Evolutionary conservation across 2,113 vertebrate genomes (phyloP).

Genomic region (Peucedramus taeniatus): DNA sequence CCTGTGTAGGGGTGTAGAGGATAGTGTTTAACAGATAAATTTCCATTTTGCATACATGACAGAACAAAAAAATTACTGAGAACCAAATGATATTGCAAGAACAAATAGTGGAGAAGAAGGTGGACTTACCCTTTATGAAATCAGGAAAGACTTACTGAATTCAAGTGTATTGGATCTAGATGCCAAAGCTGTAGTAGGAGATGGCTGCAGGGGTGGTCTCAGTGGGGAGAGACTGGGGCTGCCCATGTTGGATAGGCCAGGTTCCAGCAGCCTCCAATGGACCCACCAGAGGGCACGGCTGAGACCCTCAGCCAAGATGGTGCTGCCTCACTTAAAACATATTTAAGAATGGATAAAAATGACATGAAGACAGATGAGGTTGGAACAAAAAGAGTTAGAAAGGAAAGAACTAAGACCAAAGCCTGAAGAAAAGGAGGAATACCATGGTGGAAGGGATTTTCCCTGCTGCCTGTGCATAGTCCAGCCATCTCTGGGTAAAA

Average conservation of each 20-base stretch:
- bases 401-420: not conserved
- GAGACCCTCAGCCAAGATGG: not conserved
- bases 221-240: not conserved
- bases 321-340: rapidly evolving
- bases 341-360: not conserved
- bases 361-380: rapidly evolving
- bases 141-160: not conserved
- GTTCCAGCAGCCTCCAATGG: not conserved
- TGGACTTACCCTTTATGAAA: not conserved
- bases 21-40: not conserved
- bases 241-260: too few species aligned
- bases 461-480: not conserved
- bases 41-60: not conserved
- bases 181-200: not conserved
- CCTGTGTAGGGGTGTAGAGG: rapidly evolving
- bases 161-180: not conserved
- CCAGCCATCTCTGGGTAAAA: not conserved
- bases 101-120: not conserved
- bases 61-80: not conserved
- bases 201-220: not conserved
- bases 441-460: not conserved
- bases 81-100: not conserved
- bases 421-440: not conserved
- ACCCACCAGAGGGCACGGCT: too few species aligned
- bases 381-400: not conserved